Evolutionary conservation across 2,888 invertebrate genomes (phyloP).

Genomic region (Pristionchus mayeri): DNA sequence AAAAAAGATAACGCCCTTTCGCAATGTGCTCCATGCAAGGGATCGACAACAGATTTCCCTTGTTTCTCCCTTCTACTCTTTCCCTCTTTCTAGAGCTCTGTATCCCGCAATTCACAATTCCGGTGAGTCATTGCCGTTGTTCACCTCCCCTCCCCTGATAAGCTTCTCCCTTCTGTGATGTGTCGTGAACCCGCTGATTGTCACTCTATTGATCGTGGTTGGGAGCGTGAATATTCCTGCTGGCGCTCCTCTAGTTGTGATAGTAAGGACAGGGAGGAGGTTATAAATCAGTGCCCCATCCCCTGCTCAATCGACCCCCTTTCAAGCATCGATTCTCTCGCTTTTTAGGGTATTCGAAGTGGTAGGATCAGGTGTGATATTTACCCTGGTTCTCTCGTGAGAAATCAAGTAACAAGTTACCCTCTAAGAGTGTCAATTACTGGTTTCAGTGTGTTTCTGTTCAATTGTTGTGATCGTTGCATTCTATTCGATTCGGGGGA

Average conservation of each 20-base stretch:
- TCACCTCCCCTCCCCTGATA: not conserved
- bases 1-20: not conserved
- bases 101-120: constrained; percentile 32
- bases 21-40: not conserved
- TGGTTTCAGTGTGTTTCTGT: not conserved
- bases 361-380: too few relatives aligned
- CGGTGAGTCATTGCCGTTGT: constrained; percentile 24
- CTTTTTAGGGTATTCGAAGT: too few relatives aligned
- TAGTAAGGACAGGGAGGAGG: not conserved
- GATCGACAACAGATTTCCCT: not conserved
- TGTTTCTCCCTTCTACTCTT: not conserved
- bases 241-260: not conserved
- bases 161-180: constrained; percentile 16
- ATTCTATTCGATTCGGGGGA: not conserved
- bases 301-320: not conserved
- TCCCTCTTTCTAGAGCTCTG: not conserved
- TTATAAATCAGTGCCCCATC: not conserved
- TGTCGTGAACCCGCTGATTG: not conserved
- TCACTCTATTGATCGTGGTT: not conserved
- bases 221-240: not conserved
- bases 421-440: not conserved
- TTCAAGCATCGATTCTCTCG: not conserved
- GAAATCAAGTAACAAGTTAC: too few relatives aligned
- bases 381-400: too few relatives aligned
- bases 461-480: not conserved